These are phyloP conservation scores for Takifugu flavidus DNA, from an alignment of 2,113 vertebrate species.

Conservation along the genomic window DNA sequence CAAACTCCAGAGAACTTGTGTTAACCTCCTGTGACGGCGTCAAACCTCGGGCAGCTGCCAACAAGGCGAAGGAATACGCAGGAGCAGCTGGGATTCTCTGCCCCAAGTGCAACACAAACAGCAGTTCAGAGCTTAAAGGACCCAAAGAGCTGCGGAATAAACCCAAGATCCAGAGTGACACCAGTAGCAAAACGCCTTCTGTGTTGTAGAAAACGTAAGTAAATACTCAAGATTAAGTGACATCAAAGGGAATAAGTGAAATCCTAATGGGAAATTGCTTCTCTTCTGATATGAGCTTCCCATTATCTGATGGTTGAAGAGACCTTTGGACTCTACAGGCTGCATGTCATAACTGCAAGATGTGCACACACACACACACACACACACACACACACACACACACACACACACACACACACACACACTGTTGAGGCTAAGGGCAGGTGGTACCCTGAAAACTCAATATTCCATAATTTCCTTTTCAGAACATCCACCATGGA, in stretches of 20 bases:
- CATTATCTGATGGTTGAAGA: no score
- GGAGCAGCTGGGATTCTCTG: neutral
- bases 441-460: slow-evolving; percentile 43
- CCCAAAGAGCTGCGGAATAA: no score
- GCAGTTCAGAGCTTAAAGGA: neutral
- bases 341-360: slow-evolving; percentile 43
- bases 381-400: slow-evolving; percentile 15
- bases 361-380: slow-evolving; percentile 14
- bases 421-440: slow-evolving; percentile 50
- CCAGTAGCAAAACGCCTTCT: no score
- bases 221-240: no score
- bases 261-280: no score
- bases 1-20: slow-evolving; percentile 26
- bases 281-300: no score
- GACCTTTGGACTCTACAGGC: slow-evolving; percentile 27
- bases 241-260: no score
- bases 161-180: no score
- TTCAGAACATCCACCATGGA: slow-evolving; percentile 35
- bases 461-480: slow-evolving; percentile 42
- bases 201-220: no score
- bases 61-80: neutral
- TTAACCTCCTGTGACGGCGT: slow-evolving; percentile 30
- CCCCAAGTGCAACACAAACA: neutral
- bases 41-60: slow-evolving; percentile 20
- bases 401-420: slow-evolving; percentile 12